Base-by-base conservation (phyloP, 2,888 invertebrate genomes). In the Pristionchus japonicus region DNA sequence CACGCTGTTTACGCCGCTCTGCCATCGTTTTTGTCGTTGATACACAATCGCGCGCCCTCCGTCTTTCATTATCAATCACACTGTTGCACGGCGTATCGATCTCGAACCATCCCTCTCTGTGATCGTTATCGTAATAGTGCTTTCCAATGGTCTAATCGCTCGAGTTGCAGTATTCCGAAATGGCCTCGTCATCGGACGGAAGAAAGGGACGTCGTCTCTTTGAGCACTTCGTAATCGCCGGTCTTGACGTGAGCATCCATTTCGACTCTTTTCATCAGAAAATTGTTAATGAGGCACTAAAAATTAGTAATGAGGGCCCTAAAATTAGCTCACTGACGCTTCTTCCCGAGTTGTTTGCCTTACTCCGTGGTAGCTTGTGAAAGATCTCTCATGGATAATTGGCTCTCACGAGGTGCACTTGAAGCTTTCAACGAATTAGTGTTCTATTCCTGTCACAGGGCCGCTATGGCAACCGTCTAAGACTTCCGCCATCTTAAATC, bases 221-320 rank as follows among this genome's bases (percentile, higher is more conserved):
- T 89, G 99, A 99, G 96, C 99, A 99, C 95, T 99, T 99, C 96
- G 98, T 99, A 92, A 97, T 99, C 90, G 98, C 98, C 94, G 99
- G 99, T 34, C 57, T 87, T 13, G 70, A 82, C 27, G 83, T 88
- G 20, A 84, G 84, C 52, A 13, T 52, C 52, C n/a, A 52, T 52
- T 52, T 52, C 52, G 52, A 52, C 52, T 4, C 52, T 52, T 52
- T 52, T 52, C 52, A 52, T 52, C 4, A 3, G 52, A 20, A 52
- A 52, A 52, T 52, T 17, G 20, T 1, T 52, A 52, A 52, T 52
- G 52, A 52, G 52, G 23, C 13, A 23, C 52, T 52, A 20, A 52
- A 52, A 52, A 52, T 52, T 52, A 20, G 52, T 52, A 52, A 52
- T 52, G 52, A 52, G 52, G 15, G 52, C 7, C 52, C n/a, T 52